Evolutionary conservation across 2,113 vertebrate genomes (phyloP).

Genomic region (Acanthisitta chloris): DNA sequence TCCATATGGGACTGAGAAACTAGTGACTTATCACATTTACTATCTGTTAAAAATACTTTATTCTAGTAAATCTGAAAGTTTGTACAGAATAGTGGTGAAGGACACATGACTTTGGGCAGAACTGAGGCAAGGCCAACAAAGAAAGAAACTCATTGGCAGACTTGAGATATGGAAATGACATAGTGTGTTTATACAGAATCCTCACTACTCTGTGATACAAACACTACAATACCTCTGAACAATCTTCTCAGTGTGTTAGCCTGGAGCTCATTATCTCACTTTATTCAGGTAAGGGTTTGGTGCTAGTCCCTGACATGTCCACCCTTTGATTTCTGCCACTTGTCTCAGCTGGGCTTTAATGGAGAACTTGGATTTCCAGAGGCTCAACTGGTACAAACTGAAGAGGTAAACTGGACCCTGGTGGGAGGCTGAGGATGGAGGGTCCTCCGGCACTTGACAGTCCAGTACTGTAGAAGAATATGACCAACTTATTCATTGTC

Average conservation of each 20-base stretch:
- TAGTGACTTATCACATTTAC: background rate
- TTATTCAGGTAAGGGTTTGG: background rate
- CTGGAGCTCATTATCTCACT: background rate
- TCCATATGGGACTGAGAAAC: background rate
- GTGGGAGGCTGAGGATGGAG: background rate
- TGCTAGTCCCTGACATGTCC: background rate
- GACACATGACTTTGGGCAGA: background rate
- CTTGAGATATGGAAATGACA: background rate
- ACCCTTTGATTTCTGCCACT: background rate
- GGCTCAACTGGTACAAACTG: background rate
- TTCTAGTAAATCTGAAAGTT: background rate
- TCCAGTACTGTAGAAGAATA: background rate
- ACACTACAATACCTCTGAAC: background rate
- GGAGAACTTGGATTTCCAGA: background rate
- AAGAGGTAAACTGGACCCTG: background rate
- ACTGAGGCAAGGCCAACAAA: background rate
- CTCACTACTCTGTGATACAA: background rate
- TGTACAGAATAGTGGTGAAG: background rate
- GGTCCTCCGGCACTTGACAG: background rate
- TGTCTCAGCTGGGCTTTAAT: background rate
- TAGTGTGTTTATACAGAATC: rapidly evolving
- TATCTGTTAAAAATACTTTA: background rate
- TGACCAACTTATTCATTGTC: background rate
- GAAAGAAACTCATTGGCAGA: background rate
- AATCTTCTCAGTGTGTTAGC: background rate